Evolutionary conservation across 2,888 invertebrate species (phyloP), one percentile per base, ranked within the genome.

Genomic region (Cerastis leucographa): DNA sequence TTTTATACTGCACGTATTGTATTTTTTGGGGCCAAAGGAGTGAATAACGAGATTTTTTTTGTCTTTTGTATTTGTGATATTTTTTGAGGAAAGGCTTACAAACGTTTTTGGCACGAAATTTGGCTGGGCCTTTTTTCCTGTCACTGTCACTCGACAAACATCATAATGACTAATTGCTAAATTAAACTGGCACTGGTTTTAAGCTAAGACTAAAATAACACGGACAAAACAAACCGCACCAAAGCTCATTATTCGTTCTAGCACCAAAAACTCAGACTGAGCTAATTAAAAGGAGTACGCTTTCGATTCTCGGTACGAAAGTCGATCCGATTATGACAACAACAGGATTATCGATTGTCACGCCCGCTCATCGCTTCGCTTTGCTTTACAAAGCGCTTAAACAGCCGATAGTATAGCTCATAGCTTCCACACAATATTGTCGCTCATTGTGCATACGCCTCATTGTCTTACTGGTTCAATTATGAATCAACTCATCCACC

Each of bases 371-470:
- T 72, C 73, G 78, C 83, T 83, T 72, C 65, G 54, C 70, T 76
- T 83, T 76, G 84, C 85, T 84, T 84, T 84, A 84, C 85, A 81
- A 72, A 85, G 84, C 85, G 78, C 78, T 78, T 85, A 79, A 85
- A 85, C 84, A 80, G 80, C 84, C 78, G 72, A 80, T 80, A 80
- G 80, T 83, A 85, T 83, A 87, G 85, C 86, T 90, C 90, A 90
- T 89, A 91, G 90, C 92, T 91, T 92, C 91, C 90, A 91, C 90
- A 90, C 91, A 90, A 91, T 91, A 92, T 91, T 90, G 92, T 92
- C 90, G 86, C 89, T 90, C 91, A 90, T 90, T 91, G 89, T 91
- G 86, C 89, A 87, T 88, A 88, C 87, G 87, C 89, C 89, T 91
- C 90, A 93, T 94, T 94, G 94, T 93, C 91, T 85, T 78, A 77